A percentile compares a stretch with the other conserved stretches of the same genome.
Conservation (phyloP, 2,113 vertebrate genomes). For the Apodemus sylvaticus region DNA sequence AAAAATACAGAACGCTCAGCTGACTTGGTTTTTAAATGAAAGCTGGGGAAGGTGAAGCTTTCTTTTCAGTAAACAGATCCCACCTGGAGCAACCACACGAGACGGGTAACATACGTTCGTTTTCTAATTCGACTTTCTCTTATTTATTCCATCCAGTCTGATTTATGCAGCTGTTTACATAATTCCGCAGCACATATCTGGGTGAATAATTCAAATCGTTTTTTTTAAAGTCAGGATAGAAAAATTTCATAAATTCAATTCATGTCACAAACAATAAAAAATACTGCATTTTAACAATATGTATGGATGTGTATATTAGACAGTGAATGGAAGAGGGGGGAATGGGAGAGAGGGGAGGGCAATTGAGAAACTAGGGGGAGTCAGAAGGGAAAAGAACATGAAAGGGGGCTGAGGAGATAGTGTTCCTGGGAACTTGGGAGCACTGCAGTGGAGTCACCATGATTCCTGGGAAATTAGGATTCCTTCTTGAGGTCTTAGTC, state of each 20-base stretch:
- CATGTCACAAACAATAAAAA: conserved; percentile 52
- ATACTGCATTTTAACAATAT: conserved; percentile 7
- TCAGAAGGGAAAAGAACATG: neutral
- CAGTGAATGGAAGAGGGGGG: neutral
- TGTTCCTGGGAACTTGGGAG: no score
- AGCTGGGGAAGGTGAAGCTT: neutral
- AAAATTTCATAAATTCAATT: conserved; percentile 49
- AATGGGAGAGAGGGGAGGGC: neutral
- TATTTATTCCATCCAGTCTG: conserved; percentile 23
- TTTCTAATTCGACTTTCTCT: conserved; percentile 51
- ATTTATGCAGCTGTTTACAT: conserved; percentile 8
- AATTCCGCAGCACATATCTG: neutral
- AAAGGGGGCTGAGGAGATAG: neutral
- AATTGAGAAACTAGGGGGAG: neutral
- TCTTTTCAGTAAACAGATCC: conserved; percentile 38
- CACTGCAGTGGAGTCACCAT: neutral
- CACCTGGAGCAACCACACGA: neutral
- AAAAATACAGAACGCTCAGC: conserved; percentile 49
- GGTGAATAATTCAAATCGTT: neutral
- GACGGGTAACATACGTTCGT: neutral
- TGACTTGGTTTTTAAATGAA: conserved; percentile 23
- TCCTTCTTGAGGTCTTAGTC: neutral
- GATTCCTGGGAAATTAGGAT: neutral
- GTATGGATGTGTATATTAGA: neutral
- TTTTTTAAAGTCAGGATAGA: neutral